These are phyloP conservation scores for Triplophysa bombifrons DNA, from an alignment of 2,797 vertebrate genomes.

Conservation along the genomic window DNA sequence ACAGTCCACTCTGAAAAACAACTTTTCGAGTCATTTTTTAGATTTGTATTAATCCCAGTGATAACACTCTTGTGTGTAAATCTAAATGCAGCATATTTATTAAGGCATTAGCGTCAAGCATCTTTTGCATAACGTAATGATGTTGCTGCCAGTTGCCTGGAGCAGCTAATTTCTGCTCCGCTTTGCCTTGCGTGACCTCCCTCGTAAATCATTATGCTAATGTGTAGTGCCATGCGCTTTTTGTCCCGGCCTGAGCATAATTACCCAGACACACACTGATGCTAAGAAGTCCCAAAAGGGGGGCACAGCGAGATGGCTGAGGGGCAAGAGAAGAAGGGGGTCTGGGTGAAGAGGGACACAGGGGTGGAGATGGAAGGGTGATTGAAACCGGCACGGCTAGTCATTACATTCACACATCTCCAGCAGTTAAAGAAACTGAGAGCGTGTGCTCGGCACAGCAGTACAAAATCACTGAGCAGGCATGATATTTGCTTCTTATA, in stretches of 20 bases:
- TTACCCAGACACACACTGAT: slow-evolving; percentile 56
- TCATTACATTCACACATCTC: slow-evolving; percentile 46
- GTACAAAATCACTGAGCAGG: neutral
- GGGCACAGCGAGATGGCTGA: slow-evolving; percentile 5
- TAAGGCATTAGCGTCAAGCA: slow-evolving; percentile 41
- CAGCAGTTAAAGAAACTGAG: slow-evolving; percentile 50
- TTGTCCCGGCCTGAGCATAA: slow-evolving; percentile 38
- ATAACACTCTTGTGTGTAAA: slow-evolving; percentile 17
- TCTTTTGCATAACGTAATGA: slow-evolving; percentile 49
- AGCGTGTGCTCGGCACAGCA: slow-evolving; percentile 17
- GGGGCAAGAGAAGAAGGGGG: slow-evolving; percentile 1
- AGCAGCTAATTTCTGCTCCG: slow-evolving; percentile 43
- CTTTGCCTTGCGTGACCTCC: slow-evolving; percentile 57
- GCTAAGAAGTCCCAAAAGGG: slow-evolving; percentile 52
- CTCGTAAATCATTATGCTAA: slow-evolving; percentile 65
- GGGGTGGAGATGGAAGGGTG: slow-evolving; percentile 52
- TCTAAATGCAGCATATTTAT: slow-evolving; percentile 40
- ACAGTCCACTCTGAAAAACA: neutral
- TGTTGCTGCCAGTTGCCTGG: slow-evolving; percentile 47
- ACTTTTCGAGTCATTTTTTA: slow-evolving; percentile 14
- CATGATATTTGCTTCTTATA: neutral
- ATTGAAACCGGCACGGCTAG: slow-evolving; percentile 42
- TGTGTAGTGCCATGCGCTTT: slow-evolving; percentile 54
- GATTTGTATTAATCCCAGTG: slow-evolving; percentile 25
- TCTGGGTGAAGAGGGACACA: neutral